Percentiles rank a stretch among this genome's conserved stretches.
These are phyloP conservation scores for Seriola dumerili DNA, from an alignment of 2,113 vertebrate genomes.

Conservation along the genomic window DNA sequence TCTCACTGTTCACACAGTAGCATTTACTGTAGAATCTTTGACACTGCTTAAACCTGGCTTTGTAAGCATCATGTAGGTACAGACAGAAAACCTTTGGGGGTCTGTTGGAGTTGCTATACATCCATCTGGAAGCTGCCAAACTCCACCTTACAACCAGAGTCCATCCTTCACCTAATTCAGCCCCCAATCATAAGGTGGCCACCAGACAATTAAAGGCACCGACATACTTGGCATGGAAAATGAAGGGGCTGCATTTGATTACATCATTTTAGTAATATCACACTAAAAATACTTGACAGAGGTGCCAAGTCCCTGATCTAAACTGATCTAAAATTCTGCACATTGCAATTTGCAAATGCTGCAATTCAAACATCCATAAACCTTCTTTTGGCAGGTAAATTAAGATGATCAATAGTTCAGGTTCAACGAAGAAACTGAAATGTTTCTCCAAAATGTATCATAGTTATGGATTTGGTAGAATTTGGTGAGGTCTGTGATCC, in stretches of 20 bases:
- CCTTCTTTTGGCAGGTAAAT: neutral
- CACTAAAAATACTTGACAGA: neutral
- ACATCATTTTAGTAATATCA: neutral
- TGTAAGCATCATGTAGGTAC: too few relatives aligned
- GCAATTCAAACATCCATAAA: neutral
- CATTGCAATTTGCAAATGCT: neutral
- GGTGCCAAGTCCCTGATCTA: neutral
- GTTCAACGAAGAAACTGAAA: conserved; percentile 3
- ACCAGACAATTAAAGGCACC: neutral
- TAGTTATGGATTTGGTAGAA: neutral
- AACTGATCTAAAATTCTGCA: neutral
- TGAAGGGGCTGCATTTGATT: neutral
- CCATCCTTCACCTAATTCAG: neutral
- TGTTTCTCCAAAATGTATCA: conserved; percentile 8
- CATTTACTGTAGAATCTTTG: neutral
- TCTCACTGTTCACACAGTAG: conserved; percentile 17
- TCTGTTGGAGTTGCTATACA: neutral
- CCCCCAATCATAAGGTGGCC: neutral
- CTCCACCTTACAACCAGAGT: neutral
- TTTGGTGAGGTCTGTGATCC: neutral
- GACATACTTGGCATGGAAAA: conserved; percentile 4
- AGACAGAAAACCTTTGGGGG: neutral
- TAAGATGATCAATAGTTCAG: conserved; percentile 7
- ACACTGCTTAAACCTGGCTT: neutral
- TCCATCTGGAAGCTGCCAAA: neutral